A percentile compares a stretch with the other conserved stretches of the same genome.
phyloP scores from a whole-genome alignment of 1,140 invertebrate species.

The Drosophila aff. region DNA sequence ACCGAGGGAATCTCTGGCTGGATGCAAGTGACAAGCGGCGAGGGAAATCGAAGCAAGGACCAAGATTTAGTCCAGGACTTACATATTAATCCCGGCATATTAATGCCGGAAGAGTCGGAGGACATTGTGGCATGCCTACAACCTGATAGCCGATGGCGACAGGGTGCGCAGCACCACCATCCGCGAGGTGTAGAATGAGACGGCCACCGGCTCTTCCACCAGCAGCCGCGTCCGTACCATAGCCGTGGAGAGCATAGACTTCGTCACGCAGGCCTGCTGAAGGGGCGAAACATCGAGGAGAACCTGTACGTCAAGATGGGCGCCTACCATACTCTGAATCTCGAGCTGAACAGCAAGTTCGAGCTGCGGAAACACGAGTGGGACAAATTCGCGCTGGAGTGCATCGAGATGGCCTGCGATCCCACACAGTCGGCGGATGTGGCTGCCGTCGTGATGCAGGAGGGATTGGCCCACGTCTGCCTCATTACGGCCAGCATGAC shows the following conservation, averaged over 20 bases:
- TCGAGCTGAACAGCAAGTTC: slow-evolving; percentile 98
- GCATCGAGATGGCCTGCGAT: slow-evolving; percentile 96
- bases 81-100: slow-evolving; percentile 77
- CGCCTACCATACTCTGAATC: slow-evolving; percentile 98
- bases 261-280: slow-evolving; percentile 99
- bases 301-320: slow-evolving; percentile 99
- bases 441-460: slow-evolving; percentile 98
- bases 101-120: slow-evolving; percentile 98
- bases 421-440: slow-evolving; percentile 96
- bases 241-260: slow-evolving; percentile 97
- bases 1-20: slow-evolving; percentile 50
- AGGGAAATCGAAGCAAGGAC: slow-evolving; percentile 51
- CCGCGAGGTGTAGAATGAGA: slow-evolving; percentile 95
- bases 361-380: slow-evolving; percentile 94
- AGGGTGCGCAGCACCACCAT: slow-evolving; percentile 97
- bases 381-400: slow-evolving; percentile 97
- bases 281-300: slow-evolving; percentile 98
- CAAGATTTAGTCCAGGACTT: not conserved
- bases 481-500: slow-evolving; percentile 99
- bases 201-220: slow-evolving; percentile 96
- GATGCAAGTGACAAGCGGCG: slow-evolving; percentile 75
- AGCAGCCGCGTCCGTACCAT: slow-evolving; percentile 96
- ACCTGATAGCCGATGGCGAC: slow-evolving; percentile 96
- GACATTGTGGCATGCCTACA: slow-evolving; percentile 99
- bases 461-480: slow-evolving; percentile 97